These are phyloP conservation scores for Hippocampus zosterae DNA, from an alignment of 2,113 vertebrate species.

Conservation along the genomic window DNA sequence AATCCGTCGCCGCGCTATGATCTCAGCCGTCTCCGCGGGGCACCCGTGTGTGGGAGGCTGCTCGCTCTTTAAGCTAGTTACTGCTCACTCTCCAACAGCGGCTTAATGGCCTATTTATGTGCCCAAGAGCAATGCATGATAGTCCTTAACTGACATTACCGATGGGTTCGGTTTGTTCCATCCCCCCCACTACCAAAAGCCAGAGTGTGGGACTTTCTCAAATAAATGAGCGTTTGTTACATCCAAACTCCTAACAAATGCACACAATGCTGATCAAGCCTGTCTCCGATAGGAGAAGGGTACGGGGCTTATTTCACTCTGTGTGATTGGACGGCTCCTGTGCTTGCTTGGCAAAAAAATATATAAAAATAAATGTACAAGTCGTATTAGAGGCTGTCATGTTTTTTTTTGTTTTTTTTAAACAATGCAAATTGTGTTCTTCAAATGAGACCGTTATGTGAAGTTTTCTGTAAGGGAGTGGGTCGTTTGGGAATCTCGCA, in stretches of 20 bases:
- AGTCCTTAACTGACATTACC: slow-evolving; percentile 51
- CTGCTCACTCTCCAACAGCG: slow-evolving; percentile 63
- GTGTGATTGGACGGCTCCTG: background rate
- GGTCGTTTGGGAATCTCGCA: no score
- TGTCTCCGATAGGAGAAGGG: background rate
- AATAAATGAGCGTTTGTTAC: slow-evolving; percentile 1
- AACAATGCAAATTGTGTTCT: background rate
- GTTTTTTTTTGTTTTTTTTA: background rate
- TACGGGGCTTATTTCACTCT: background rate
- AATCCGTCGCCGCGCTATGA: slow-evolving; percentile 39
- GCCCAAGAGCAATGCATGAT: slow-evolving; percentile 63
- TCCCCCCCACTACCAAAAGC: slow-evolving; percentile 24
- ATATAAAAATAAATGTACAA: background rate
- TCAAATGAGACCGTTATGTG: no score
- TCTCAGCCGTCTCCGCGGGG: slow-evolving; percentile 49
- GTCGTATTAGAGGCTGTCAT: background rate
- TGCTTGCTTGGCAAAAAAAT: background rate
- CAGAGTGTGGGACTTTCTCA: background rate
- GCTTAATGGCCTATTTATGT: slow-evolving; percentile 69
- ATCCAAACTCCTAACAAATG: slow-evolving; percentile 8
- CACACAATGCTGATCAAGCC: slow-evolving; percentile 7
- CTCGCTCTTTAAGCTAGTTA: slow-evolving; percentile 62
- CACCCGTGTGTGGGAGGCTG: slow-evolving; percentile 51
- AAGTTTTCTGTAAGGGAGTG: no score
- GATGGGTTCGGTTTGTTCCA: slow-evolving; percentile 51